Evolutionary conservation across 1,140 invertebrate species (phyloP), one percentile per base, ranked within the genome.

Genomic region (Trichomalopsis sarcophagae): DNA sequence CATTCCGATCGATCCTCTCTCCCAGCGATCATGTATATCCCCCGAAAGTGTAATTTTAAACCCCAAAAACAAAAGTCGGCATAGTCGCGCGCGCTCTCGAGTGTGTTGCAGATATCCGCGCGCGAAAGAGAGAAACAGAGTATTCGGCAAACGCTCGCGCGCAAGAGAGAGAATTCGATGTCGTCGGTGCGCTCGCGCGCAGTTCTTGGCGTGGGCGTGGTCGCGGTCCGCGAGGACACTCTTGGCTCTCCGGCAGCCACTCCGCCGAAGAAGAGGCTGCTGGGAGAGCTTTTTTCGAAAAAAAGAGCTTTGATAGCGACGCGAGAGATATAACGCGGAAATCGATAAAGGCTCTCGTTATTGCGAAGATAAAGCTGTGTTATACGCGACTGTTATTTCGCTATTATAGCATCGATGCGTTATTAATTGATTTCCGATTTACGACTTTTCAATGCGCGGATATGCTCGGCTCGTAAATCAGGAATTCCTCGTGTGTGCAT

Each of bases 171-270:
- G 17, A 68, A 47, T 47, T 5, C 86, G 76, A 81, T 69, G 84
- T 84, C 79, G 83, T 73, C 84, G 82, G 78, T 82, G 40, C 30
- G 87, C 36, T 89, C 0, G 40, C 40, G 40, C 40, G 9, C 40
- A 44, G 40, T 44, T 91, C 88, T 90, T 88, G 87, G 55, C 87
- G 89, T 91, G 90, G 90, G 91, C 91, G 91, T 91, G 90, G 90
- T 88, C 89, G 82, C 86, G 36, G 9, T 55, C 47, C 21, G 89
- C 87, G 87, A 84, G 78, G 83, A 87, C 74, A 82, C 76, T 87
- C 86, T 87, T 85, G 84, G 75, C 85, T 88, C 87, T 84, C 86
- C 86, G 17, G 5, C 7, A 9, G n/a, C 21, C 55, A 7, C 55
- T 62, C 40, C 9, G 40, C 7, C 40, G 40, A 44, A 44, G 40